These are phyloP conservation scores for Anas platyrhynchos DNA, from an alignment of 2,113 vertebrate species.

Conservation along the genomic window DNA sequence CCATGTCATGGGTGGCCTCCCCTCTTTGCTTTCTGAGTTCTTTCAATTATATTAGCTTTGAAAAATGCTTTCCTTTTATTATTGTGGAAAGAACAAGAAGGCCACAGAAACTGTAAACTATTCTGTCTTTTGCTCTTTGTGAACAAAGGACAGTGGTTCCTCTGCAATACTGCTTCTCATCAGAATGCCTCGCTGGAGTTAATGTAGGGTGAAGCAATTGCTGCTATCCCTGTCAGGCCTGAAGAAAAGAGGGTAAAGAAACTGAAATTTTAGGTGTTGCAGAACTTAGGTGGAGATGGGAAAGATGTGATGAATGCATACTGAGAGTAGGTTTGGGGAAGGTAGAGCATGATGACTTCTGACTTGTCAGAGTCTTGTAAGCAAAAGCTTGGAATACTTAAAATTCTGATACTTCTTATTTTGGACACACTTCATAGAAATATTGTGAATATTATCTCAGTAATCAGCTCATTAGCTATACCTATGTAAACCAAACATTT, in stretches of 20 bases:
- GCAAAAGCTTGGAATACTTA: not conserved
- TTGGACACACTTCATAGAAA: not conserved
- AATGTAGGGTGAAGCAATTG: not conserved
- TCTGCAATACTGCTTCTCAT: not conserved
- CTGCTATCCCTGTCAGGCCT: not conserved
- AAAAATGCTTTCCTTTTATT: not conserved
- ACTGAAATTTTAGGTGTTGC: not conserved
- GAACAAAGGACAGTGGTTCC: not conserved
- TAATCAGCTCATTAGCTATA: not conserved
- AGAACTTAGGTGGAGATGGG: not conserved
- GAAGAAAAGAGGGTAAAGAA: not conserved
- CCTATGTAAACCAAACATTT: not conserved
- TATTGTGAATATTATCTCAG: not conserved
- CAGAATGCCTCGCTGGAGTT: not conserved
- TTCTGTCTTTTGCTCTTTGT: not conserved
- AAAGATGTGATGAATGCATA: not conserved
- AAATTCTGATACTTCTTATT: not conserved
- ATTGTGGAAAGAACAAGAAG: not conserved
- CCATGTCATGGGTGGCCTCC: not conserved
- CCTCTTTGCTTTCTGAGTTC: not conserved
- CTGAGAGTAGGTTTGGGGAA: not conserved
- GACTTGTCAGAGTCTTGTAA: not conserved
- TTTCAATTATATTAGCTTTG: not conserved
- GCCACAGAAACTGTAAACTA: not conserved
- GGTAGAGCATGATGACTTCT: not conserved